Evolutionary conservation across 2,888 invertebrate genomes (phyloP).

Genomic region (Pachymerium ferrugineum): DNA sequence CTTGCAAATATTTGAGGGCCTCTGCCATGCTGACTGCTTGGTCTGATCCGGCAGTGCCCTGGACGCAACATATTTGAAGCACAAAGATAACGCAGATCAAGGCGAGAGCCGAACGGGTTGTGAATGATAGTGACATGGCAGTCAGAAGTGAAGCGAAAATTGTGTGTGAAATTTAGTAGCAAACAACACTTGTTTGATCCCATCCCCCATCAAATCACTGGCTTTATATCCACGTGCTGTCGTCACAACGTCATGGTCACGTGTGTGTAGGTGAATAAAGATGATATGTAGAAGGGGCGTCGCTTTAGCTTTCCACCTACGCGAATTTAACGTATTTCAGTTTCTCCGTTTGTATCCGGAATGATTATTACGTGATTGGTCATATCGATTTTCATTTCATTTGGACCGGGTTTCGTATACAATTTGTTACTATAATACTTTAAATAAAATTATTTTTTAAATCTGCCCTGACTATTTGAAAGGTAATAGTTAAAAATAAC

Average conservation of each 20-base stretch:
- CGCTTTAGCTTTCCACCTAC: background rate
- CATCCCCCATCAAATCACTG: background rate
- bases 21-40: slow-evolving; percentile 58
- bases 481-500: too few relatives aligned
- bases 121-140: background rate
- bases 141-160: background rate
- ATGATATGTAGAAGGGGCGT: background rate
- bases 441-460: too few relatives aligned
- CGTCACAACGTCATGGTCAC: background rate
- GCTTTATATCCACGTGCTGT: background rate
- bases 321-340: too few relatives aligned
- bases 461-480: too few relatives aligned
- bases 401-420: too few relatives aligned
- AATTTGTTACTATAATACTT: too few relatives aligned
- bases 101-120: background rate
- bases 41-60: slow-evolving; percentile 26
- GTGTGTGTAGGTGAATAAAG: background rate
- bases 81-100: background rate
- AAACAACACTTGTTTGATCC: background rate
- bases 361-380: too few relatives aligned
- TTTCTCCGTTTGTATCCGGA: too few relatives aligned
- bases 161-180: background rate
- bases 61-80: background rate
- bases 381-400: too few relatives aligned
- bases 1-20: slow-evolving; percentile 61